Base-by-base conservation (phyloP, 1,140 invertebrate genomes). In the Drosophila watanabei region DNA sequence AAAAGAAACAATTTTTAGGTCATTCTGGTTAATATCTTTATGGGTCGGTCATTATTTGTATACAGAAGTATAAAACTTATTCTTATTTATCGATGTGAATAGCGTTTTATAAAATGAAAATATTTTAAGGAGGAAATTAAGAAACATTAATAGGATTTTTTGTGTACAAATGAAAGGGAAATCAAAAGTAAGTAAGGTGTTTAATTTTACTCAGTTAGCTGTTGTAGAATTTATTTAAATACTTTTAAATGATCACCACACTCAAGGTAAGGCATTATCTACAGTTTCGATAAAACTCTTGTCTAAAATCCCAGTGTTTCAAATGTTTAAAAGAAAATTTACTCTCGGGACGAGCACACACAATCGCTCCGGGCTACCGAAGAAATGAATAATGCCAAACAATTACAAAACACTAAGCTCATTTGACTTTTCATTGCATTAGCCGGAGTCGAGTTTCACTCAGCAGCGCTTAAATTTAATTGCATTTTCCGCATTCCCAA, bases 391-490 rank as follows among this genome's bases (percentile, higher is more conserved):
- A 72, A 73, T 71, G 64, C 39, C 49, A 73, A 61, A 72, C 68
- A 52, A 73, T 75, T 75, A 75, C 56, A 37, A 61, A 43, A 39
- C 71, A 73, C 68, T 75, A 49, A 75, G 71, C 71, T 73, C 71
- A 75, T 73, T 75, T 73, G 56, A 75, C 54, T 75, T 73, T 61
- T 73, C 70, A 73, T 72, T 72, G 70, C 70, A 73, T 72, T 73
- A 73, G 70, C 68, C 39, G 32, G 70, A 60, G 68, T 73, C 37
- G 46, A 73, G 69, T 73, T 75, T 73, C 56, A 75, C 71, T 73
- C 69, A 62, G 56, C 54, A 43, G 46, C 68, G 71, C 71, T 75
- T 75, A 73, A 75, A 75, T 73, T 75, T 75, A 75, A 75, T 75
- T 75, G 71, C 71, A 75, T 75, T 75, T 73, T 73, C 71, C 69